These are phyloP conservation scores for Myotis davidii DNA, from an alignment of 2,113 vertebrate species.

Conservation along the genomic window DNA sequence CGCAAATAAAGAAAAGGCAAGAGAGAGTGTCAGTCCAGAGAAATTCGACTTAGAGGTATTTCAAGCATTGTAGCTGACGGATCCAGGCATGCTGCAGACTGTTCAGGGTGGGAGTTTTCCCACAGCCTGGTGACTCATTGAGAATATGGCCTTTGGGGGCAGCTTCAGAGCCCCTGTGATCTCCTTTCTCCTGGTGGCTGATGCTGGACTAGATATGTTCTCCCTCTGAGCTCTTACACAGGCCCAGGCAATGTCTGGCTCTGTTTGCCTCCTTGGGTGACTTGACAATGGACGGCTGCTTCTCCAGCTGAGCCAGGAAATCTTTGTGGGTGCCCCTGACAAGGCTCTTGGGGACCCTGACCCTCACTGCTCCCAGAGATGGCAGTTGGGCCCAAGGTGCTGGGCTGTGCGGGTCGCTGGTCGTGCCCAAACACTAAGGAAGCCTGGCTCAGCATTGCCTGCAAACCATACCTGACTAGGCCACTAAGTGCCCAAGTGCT, in stretches of 20 bases:
- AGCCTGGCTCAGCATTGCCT: background rate
- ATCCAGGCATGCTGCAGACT: background rate
- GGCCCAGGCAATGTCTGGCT: background rate
- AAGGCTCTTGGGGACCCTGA: background rate
- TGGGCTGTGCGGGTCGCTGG: fast-evolving
- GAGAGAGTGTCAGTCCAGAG: background rate
- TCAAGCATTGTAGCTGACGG: background rate
- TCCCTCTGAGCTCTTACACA: background rate
- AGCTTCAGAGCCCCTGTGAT: background rate
- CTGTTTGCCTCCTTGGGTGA: background rate
- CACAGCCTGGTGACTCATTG: background rate
- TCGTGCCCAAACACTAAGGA: too few species aligned
- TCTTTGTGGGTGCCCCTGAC: background rate
- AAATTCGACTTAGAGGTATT: background rate
- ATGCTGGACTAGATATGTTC: background rate
- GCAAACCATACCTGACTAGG: background rate
- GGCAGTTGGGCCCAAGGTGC: background rate
- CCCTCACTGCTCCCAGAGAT: background rate
- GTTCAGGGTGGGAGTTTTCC: too few species aligned
- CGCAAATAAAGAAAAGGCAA: background rate
- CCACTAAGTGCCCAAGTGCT: background rate
- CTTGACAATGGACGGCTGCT: background rate
- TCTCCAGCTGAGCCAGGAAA: background rate
- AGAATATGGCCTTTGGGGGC: background rate
- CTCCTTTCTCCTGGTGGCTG: background rate